Base-by-base conservation (phyloP, 2,797 vertebrate genomes). In the Bovichtus variegatus region DNA sequence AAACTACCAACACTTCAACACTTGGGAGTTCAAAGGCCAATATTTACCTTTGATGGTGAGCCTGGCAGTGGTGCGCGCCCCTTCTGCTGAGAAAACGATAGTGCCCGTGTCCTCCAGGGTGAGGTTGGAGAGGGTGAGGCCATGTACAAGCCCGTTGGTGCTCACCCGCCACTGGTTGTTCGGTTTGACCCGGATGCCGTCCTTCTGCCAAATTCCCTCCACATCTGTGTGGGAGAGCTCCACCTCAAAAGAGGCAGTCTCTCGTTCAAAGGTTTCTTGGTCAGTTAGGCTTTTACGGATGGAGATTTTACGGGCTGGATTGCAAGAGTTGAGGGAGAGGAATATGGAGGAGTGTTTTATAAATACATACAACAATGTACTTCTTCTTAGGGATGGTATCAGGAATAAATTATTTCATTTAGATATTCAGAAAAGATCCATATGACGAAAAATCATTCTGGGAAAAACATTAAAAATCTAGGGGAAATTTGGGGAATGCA, bases 241-340 rank as follows among this genome's bases (percentile, higher is more conserved):
- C 91, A 99, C 94, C 71, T 96, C 94, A 49, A 99, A 98, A 4
- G 97, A 96, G 23, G 96, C 96, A 0, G 96, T 96, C 89, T 97
- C 97, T 27, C 96, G 95, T 79, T 99, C 98, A 0, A 92, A 91
- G n/a, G 96, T 94, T 43, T 96, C 96, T 85, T 95, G 91, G 0
- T 99, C 96, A 2, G 43, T 82, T 19, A 99, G 92, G 0, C 95
- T 94, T 55, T 87, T 96, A 53, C 46, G 92, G 38, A 97, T 90
- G 0, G 85, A 91, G 76, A 99, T 96, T 76, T 97, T 98, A 59
- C 92, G 95, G 0, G 97, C 98, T 99, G 89, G 21, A 73, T 50
- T 36, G 34, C 15, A 72, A 15, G 55, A 75, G 12, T 79, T 8
- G 25, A 61, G 8, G 29, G 13, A 19, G 10, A 64, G 43, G 0